Evolutionary conservation across 2,888 invertebrate species (phyloP).

Genomic region (Tholera decimalis): DNA sequence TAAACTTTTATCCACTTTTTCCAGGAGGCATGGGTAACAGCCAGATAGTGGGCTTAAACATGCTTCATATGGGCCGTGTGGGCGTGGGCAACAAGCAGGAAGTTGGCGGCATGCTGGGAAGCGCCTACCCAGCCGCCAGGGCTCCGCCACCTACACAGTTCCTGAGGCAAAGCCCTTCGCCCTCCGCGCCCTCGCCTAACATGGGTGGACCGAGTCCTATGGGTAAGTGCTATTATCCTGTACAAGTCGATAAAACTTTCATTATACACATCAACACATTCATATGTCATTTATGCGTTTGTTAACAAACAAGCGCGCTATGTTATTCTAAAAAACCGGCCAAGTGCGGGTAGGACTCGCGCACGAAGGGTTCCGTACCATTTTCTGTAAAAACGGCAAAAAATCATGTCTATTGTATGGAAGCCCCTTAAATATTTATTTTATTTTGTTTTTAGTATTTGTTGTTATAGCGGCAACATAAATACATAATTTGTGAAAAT

Average conservation of each 20-base stretch:
- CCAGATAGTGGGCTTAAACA: slow-evolving; percentile 84
- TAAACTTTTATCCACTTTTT: slow-evolving; percentile 16
- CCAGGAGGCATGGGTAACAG: slow-evolving; percentile 83
- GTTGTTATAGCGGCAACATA: no score
- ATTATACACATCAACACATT: no score
- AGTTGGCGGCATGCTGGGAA: slow-evolving; percentile 83
- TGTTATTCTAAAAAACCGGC: no score
- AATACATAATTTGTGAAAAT: no score
- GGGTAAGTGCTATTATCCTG: slow-evolving; percentile 73
- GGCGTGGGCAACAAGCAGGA: slow-evolving; percentile 79
- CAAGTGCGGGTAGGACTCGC: no score
- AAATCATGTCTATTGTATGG: no score
- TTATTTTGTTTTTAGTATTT: no score
- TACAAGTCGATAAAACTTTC: not conserved
- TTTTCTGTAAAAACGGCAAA: no score
- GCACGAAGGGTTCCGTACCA: no score
- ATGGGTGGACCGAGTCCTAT: slow-evolving; percentile 91
- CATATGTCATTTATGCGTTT: no score
- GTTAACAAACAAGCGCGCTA: no score
- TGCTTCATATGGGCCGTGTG: slow-evolving; percentile 82
- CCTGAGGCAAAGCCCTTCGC: slow-evolving; percentile 95
- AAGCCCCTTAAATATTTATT: no score
- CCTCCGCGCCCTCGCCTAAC: slow-evolving; percentile 94
- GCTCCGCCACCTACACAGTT: slow-evolving; percentile 95
- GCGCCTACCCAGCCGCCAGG: slow-evolving; percentile 88